Base-by-base conservation (phyloP, 2,113 vertebrate genomes). In the Tupaia tana region DNA sequence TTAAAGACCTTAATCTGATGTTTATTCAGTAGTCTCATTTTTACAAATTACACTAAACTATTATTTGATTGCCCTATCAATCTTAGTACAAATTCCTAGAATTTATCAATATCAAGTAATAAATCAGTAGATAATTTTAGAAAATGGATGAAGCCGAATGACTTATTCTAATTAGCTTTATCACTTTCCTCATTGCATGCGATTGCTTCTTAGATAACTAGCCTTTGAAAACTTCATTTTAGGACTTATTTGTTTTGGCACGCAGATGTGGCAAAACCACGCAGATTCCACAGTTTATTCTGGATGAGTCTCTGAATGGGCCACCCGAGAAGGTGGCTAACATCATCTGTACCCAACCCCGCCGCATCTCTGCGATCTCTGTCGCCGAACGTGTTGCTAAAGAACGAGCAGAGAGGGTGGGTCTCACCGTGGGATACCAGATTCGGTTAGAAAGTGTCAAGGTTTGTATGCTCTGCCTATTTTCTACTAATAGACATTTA, bases 241-340 rank as follows among this genome's bases (percentile, higher is more conserved):
- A 96, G 64, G 27, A 94, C 71, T 96, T 59, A 58, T 18, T 97
- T 97, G 67, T 96, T 96, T 98, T 90, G 71, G 83, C 86, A 9
- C 86, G n/a, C 95, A 99, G 99, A 61, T 99, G 99, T 97, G 99
- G 99, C 74, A 99, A 99, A 97, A 99, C 99, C 54, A 99, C 99
- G 74, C 99, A 99, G 98, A 99, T 99, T 95, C 99, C 99, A 96
- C 99, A 99, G 97, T 99, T 99, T 97, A 99, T 99, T 96, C 98
- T 99, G 98, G 99, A 99, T 80, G 97, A 98, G 29, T 99, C 99
- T 4, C 95, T 99, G 89, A 95, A 90, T 9, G 99, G 99, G 9
- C 97, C 98, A 9, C 97, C 98, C 0, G 97, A 96, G 29, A 96
- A 97, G 61, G 99, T 99, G 95, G 98, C 99, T 93, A 99, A 99